Evolutionary conservation across 37 sponge, comb jelly and placozoan genomes (phyloP).

Genomic region (Petrosia ficiformis): DNA sequence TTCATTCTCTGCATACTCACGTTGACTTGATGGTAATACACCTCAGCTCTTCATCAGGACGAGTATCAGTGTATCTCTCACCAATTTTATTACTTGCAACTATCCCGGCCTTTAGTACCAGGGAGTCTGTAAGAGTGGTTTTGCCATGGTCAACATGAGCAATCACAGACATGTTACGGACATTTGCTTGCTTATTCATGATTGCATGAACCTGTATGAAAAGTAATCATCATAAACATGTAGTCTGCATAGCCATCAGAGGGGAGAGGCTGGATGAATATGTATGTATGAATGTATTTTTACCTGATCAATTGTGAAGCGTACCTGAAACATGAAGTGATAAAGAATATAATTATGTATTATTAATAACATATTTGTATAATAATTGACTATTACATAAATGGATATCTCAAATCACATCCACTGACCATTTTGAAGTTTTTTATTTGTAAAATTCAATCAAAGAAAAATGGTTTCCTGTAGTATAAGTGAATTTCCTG

Average conservation of each 20-base stretch:
- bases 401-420: too few species aligned
- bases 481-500: too few species aligned
- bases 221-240: too few species aligned
- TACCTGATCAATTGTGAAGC: conserved; percentile 95
- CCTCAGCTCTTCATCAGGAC: conserved; percentile 95
- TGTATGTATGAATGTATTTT: too few species aligned
- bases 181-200: conserved; percentile 97
- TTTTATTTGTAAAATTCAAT: too few species aligned
- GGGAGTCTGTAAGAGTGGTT: conserved; percentile 95
- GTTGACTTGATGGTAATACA: conserved; percentile 99
- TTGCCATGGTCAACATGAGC: conserved; percentile 99
- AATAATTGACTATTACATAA: too few species aligned
- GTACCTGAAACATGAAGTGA: conserved; percentile 49
- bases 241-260: too few species aligned
- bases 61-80: conserved; percentile 97
- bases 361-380: too few species aligned
- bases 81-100: conserved; percentile 89
- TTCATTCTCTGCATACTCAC: conserved; percentile 29
- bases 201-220: conserved; percentile 95
- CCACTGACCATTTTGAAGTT: too few species aligned
- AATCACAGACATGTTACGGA: conserved; percentile 99
- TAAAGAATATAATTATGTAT: too few species aligned
- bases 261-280: too few species aligned
- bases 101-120: conserved; percentile 98
- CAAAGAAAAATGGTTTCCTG: too few species aligned